Base-by-base conservation (phyloP, 2,113 vertebrate species). In the Chionomys nivalis region DNA sequence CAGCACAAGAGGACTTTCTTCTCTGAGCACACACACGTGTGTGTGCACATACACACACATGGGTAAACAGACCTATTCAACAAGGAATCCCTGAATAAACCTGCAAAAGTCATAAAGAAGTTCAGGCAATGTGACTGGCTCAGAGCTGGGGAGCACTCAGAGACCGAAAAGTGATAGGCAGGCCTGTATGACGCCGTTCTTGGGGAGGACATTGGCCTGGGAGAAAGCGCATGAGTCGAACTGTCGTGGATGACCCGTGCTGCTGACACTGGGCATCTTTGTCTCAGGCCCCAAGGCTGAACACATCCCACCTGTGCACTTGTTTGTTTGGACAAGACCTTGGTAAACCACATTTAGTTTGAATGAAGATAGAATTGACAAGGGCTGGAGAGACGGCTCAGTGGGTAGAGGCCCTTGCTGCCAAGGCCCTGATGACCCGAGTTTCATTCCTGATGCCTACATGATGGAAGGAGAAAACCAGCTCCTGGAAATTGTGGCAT, bases 1-100 rank as follows among this genome's bases (percentile, higher is more conserved):
- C 42, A 65, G 98, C 98, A 99, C 99, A 99, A 99, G 98, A 98
- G 98, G 31, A 99, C 99, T 98, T 99, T 99, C 98, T 99, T 98
- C 98, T 99, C 98, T 94, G 52, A 26, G 61, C 76, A 63, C 77
- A 63, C 66, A 39, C 42, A 68, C 16, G 33, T 47, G 36, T 44
- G 91, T 42, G 21, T 94, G 87, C 44, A 52, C 44, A n/a, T 1
- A 76, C 58, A 77, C 44, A 79, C 42, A 39, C 97, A 87, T 39
- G 7, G 87, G 98, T 82, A 89, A 98, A 98, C 52, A 5, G 58
- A 93, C 94, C 98, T 98, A 98, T 98, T 96, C 96, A 97, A 97
- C 98, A 97, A 97, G 96, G 96, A 98, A 97, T 66, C 97, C 97
- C 98, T 83, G 98, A 98, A 98, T 98, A 98, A 98, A 95, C 58